Percentiles rank a stretch among this genome's conserved stretches.
Evolutionary conservation across 2,888 invertebrate species (phyloP).

Genomic region (Thymelicus sylvestris): DNA sequence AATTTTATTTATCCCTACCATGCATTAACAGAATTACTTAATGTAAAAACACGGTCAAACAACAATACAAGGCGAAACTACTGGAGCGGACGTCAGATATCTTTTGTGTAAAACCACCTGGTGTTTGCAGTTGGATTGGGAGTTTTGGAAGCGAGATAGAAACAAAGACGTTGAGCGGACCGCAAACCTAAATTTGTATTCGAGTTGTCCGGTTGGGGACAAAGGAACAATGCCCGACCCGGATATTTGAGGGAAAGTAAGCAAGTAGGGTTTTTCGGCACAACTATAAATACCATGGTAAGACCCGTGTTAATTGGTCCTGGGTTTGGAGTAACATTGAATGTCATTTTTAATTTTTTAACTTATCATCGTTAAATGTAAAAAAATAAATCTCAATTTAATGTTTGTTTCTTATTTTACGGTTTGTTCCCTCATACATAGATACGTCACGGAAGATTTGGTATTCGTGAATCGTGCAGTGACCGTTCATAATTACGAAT

Average conservation of each 20-base stretch:
- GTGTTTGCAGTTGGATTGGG: slow-evolving; percentile 45
- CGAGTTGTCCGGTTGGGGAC: slow-evolving; percentile 67
- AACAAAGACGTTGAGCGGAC: slow-evolving; percentile 47
- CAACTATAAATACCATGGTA: slow-evolving; percentile 2
- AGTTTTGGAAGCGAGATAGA: slow-evolving; percentile 41
- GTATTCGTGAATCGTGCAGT: no score
- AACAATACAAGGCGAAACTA: slow-evolving; percentile 58
- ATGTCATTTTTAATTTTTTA: no score
- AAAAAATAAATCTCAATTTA: no score
- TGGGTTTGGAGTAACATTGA: not conserved
- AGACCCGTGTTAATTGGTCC: not conserved
- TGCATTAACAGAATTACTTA: slow-evolving; percentile 61
- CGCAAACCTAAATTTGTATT: slow-evolving; percentile 62
- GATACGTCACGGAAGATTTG: no score
- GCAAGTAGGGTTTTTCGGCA: slow-evolving; percentile 61
- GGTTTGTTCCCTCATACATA: no score
- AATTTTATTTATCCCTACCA: not conserved
- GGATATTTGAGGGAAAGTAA: slow-evolving; percentile 72
- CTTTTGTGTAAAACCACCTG: slow-evolving; percentile 60
- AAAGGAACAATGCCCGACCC: slow-evolving; percentile 77
- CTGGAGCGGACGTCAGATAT: slow-evolving; percentile 59
- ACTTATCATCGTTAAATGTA: no score
- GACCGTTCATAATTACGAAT: no score
- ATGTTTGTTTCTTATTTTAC: no score
- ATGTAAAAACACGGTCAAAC: slow-evolving; percentile 55